phyloP scores from a whole-genome alignment of 2,113 vertebrate genomes.

The Syngnathus typhle region DNA sequence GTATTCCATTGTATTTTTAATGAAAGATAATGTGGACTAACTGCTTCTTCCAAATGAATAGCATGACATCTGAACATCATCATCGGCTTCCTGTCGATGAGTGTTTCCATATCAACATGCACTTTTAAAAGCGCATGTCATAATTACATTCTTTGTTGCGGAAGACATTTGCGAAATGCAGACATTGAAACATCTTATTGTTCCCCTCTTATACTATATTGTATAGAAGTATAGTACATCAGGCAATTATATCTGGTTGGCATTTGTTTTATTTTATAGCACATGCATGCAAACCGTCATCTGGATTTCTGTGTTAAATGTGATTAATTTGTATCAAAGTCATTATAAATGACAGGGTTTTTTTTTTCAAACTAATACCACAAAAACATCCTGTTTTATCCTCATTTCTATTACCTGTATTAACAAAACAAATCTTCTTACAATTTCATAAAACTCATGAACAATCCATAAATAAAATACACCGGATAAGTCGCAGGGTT shows the following conservation, averaged over 20 bases:
- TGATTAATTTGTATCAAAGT: too few relatives aligned
- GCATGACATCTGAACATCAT: conserved; percentile 34
- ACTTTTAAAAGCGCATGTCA: conserved; percentile 50
- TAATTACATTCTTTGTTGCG: conserved; percentile 10
- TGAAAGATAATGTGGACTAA: conserved; percentile 41
- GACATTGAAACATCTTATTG: conserved; percentile 29
- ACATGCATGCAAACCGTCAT: not conserved
- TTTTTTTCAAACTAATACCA: too few relatives aligned
- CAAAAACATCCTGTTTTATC: too few relatives aligned
- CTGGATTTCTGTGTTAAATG: not conserved
- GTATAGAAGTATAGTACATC: conserved; percentile 27
- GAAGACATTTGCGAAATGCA: conserved; percentile 33
- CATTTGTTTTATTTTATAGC: conserved; percentile 53
- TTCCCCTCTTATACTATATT: conserved; percentile 7
- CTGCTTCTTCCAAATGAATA: conserved; percentile 35
- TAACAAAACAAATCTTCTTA: too few relatives aligned
- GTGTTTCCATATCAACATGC: conserved; percentile 42
- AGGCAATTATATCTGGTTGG: conserved; percentile 39
- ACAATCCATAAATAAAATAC: too few relatives aligned
- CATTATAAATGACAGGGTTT: too few relatives aligned
- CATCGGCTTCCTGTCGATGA: conserved; percentile 14
- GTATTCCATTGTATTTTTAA: conserved; percentile 37
- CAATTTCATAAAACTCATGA: too few relatives aligned
- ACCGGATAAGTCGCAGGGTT: too few relatives aligned
- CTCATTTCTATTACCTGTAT: too few relatives aligned